A percentile compares a stretch with the other conserved stretches of the same genome.
These are phyloP conservation scores for Pseudolaguvia tuberculata DNA, from an alignment of 2,113 vertebrate genomes.

Conservation along the genomic window DNA sequence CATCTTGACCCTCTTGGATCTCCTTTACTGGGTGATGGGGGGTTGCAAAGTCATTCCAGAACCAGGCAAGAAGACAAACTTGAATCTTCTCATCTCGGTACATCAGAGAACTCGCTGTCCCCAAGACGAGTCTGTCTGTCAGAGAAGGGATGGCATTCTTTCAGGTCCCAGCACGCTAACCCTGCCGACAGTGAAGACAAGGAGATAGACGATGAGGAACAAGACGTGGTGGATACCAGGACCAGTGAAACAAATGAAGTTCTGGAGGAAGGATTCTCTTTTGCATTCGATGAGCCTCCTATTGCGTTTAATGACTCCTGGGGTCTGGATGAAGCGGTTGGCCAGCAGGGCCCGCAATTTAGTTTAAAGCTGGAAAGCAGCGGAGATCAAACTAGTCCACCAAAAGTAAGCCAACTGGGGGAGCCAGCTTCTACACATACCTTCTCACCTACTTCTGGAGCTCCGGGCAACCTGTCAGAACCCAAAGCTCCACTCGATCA, in stretches of 20 bases:
- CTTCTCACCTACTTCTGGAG: background rate
- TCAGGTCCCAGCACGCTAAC: background rate
- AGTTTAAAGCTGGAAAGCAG: conserved; percentile 66
- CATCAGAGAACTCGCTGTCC: conserved; percentile 33
- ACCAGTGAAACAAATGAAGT: conserved; percentile 56
- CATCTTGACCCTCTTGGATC: conserved; percentile 17
- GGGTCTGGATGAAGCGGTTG: conserved; percentile 58
- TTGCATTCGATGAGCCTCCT: conserved; percentile 56
- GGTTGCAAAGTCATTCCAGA: background rate
- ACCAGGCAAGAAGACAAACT: background rate
- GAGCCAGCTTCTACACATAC: background rate
- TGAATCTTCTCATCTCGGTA: conserved; percentile 43
- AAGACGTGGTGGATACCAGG: conserved; percentile 52
- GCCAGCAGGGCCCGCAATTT: conserved; percentile 46
- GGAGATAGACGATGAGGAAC: background rate
- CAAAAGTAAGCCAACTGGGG: background rate
- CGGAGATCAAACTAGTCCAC: conserved; percentile 20
- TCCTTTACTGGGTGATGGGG: conserved; percentile 3
- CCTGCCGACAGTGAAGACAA: background rate
- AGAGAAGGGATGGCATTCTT: conserved; percentile 2
- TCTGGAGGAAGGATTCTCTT: conserved; percentile 57
- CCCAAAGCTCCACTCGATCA: conserved; percentile 39
- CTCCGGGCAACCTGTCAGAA: background rate
- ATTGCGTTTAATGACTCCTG: conserved; percentile 63
- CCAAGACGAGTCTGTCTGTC: conserved; percentile 8